phyloP scores from a whole-genome alignment of 2,888 invertebrate genomes.

The Cloeon dipterum region DNA sequence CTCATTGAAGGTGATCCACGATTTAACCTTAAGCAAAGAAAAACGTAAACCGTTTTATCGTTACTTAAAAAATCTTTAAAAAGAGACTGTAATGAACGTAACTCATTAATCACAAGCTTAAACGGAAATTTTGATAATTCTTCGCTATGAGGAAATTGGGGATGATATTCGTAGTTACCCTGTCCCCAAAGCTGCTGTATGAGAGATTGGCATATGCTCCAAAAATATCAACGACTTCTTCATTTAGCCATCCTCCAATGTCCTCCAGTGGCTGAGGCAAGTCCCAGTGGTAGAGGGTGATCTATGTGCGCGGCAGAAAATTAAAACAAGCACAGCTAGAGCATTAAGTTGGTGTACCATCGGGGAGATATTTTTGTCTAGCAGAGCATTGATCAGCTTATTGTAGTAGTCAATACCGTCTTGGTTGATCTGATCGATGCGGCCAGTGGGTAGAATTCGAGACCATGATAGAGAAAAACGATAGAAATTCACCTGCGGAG shows the following conservation, averaged over 20 bases:
- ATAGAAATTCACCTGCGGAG: constrained; percentile 25
- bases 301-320: constrained; percentile 5
- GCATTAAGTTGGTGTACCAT: too few species aligned
- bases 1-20: constrained; percentile 60
- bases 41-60: background rate
- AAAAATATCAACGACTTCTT: constrained; percentile 35
- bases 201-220: constrained; percentile 34
- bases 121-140: background rate
- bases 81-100: too few species aligned
- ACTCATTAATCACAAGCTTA: too few species aligned
- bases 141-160: too few species aligned
- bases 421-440: constrained; percentile 36
- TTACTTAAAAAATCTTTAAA: background rate
- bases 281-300: constrained; percentile 29
- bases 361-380: constrained; percentile 30
- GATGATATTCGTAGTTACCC: constrained; percentile 18
- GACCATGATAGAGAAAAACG: constrained; percentile 57
- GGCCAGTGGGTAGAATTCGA: constrained; percentile 44
- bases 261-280: constrained; percentile 24
- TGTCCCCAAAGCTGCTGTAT: constrained; percentile 33
- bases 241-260: constrained; percentile 38
- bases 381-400: constrained; percentile 43
- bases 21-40: constrained; percentile 20
- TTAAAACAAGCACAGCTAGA: too few species aligned
- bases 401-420: constrained; percentile 55